phyloP scores from a whole-genome alignment of 2,888 invertebrate genomes.

The Sepioteuthis lessoniana region DNA sequence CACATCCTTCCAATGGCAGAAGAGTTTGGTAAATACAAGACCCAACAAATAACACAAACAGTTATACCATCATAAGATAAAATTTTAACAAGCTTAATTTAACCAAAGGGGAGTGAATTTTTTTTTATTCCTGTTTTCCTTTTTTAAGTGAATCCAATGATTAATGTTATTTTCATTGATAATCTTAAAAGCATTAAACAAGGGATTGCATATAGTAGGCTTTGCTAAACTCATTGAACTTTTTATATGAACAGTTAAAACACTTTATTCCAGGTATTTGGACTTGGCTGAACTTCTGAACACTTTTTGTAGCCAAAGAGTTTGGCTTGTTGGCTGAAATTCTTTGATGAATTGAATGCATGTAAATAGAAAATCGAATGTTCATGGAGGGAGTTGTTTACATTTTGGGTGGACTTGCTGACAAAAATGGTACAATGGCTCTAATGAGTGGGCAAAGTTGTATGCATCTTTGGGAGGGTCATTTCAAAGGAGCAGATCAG shows the following conservation, averaged over 20 bases:
- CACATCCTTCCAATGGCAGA: too few species aligned
- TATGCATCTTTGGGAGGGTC: slow-evolving; percentile 21
- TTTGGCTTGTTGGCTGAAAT: background rate
- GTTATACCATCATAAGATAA: too few species aligned
- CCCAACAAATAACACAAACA: too few species aligned
- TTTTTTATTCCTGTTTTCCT: too few species aligned
- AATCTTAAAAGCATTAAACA: background rate
- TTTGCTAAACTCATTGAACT: background rate
- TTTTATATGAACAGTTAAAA: background rate
- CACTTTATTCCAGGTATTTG: background rate
- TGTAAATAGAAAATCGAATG: background rate
- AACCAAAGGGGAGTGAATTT: too few species aligned
- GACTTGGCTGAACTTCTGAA: background rate
- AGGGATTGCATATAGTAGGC: background rate
- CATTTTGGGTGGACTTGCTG: background rate
- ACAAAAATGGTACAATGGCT: slow-evolving; percentile 17
- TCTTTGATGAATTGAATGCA: slow-evolving; percentile 3
- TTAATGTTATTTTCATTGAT: background rate
- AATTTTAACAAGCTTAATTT: too few species aligned
- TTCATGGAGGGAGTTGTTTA: background rate
- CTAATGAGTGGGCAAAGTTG: background rate
- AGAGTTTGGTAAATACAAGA: too few species aligned
- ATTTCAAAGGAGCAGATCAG: background rate
- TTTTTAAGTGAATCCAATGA: background rate
- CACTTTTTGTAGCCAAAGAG: background rate